A percentile compares a stretch with the other conserved stretches of the same genome.
Conservation (phyloP, 1,140 invertebrate species). For the Trachymyrmex cornetzi region DNA sequence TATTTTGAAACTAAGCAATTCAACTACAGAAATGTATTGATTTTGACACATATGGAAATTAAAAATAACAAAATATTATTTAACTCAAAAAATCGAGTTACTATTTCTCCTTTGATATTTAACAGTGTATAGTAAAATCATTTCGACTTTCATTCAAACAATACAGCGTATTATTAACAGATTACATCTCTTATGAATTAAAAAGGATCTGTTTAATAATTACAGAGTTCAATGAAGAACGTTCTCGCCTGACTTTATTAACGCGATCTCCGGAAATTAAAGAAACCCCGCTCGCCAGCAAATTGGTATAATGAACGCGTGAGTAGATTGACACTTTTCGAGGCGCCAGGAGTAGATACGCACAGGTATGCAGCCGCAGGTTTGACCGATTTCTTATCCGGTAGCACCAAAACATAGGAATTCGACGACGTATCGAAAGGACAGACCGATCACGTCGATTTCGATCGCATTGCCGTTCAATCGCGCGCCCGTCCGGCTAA, state of each 20-base stretch:
- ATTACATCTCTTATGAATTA: neutral
- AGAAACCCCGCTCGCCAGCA: neutral
- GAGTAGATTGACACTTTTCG: constrained; percentile 50
- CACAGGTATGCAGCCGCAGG: constrained; percentile 66
- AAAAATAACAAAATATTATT: too few relatives aligned
- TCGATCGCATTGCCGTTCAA: constrained; percentile 46
- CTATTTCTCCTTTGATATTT: too few relatives aligned
- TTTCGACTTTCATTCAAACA: neutral
- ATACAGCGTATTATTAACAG: neutral
- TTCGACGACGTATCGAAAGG: constrained; percentile 58
- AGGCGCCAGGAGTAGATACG: constrained; percentile 54
- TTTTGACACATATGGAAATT: too few relatives aligned
- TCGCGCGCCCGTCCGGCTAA: constrained; percentile 49
- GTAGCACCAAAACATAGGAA: constrained; percentile 67
- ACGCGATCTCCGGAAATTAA: neutral
- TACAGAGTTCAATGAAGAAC: neutral
- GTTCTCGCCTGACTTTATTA: neutral
- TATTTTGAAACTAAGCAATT: too few relatives aligned
- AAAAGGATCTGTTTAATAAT: neutral
- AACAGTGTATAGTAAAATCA: neutral
- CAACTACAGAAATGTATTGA: too few relatives aligned
- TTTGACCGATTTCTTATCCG: constrained; percentile 69
- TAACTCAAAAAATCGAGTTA: too few relatives aligned
- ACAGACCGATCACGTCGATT: constrained; percentile 50
- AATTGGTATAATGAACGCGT: constrained; percentile 9